phyloP scores from a whole-genome alignment of 2,113 vertebrate species.

The Otus sunia region DNA sequence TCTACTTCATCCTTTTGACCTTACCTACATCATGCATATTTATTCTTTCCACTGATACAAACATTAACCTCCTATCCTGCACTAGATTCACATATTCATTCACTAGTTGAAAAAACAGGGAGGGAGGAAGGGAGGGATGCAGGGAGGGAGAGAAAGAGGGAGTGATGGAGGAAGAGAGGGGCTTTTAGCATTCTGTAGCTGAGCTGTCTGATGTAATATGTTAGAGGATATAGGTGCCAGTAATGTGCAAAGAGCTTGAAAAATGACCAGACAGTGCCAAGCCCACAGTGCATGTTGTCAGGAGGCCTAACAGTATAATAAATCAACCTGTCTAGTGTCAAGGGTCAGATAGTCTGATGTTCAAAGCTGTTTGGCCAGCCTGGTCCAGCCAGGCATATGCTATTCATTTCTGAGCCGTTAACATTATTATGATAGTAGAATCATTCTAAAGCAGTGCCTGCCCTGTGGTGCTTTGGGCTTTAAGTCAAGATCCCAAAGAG shows the following conservation, averaged over 20 bases:
- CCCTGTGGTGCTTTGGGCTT: background rate
- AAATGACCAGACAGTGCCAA: constrained; percentile 65
- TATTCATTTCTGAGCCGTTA: background rate
- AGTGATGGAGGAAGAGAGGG: background rate
- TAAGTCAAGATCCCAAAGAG: background rate
- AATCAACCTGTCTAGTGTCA: constrained; percentile 71
- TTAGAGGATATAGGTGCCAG: constrained; percentile 36
- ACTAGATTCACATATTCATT: background rate
- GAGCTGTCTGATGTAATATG: constrained; percentile 31
- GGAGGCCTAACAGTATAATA: constrained; percentile 59
- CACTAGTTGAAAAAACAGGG: background rate
- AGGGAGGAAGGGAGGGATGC: background rate
- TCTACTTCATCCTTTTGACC: background rate
- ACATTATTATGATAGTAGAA: background rate
- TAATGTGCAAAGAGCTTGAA: constrained; percentile 67
- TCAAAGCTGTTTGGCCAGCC: constrained; percentile 42
- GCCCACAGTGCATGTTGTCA: constrained; percentile 38
- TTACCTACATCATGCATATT: background rate
- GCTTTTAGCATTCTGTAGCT: constrained; percentile 57
- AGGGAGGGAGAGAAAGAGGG: background rate
- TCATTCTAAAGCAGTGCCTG: background rate
- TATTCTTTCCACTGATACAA: background rate
- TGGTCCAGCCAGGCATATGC: constrained; percentile 21
- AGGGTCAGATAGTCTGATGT: constrained; percentile 50
- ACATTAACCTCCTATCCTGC: background rate